Conservation (phyloP, 2,888 invertebrate species). For the Exephanes ischioxanthus region DNA sequence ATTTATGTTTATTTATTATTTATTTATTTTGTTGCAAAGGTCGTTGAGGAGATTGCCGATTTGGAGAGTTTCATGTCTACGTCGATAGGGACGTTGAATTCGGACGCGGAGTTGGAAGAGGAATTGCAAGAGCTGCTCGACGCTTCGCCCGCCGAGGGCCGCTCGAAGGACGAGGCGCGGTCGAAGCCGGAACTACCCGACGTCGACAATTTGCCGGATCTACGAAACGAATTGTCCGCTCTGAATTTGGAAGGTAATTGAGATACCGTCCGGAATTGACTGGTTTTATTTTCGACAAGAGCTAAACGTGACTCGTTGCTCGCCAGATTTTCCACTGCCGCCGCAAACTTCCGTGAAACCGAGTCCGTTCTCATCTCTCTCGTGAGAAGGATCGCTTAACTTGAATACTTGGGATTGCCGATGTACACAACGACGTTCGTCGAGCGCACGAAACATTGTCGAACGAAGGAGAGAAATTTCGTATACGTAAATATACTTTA, state of each 20-base stretch:
- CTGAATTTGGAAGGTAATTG: conserved; percentile 77
- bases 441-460: neutral
- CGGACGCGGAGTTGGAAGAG: conserved; percentile 89
- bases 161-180: neutral
- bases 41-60: conserved; percentile 87
- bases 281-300: neutral
- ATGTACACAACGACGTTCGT: no score
- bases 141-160: conserved; percentile 15
- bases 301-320: conserved; percentile 44
- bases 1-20: neutral
- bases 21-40: conserved; percentile 83
- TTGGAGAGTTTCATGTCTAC: conserved; percentile 86
- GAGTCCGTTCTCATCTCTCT: conserved; percentile 30
- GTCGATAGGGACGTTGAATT: conserved; percentile 84
- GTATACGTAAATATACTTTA: conserved; percentile 39
- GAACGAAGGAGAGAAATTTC: conserved; percentile 27
- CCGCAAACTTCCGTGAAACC: conserved; percentile 53
- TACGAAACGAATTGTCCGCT: conserved; percentile 71
- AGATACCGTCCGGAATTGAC: neutral
- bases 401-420: conserved; percentile 2
- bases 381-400: conserved; percentile 42
- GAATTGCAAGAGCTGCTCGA: conserved; percentile 88
- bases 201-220: conserved; percentile 73
- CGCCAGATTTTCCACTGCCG: conserved; percentile 70
- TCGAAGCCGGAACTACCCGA: conserved; percentile 63